These are phyloP conservation scores for Stenopsyche tienmushanensis DNA, from an alignment of 1,140 invertebrate species.

Conservation along the genomic window DNA sequence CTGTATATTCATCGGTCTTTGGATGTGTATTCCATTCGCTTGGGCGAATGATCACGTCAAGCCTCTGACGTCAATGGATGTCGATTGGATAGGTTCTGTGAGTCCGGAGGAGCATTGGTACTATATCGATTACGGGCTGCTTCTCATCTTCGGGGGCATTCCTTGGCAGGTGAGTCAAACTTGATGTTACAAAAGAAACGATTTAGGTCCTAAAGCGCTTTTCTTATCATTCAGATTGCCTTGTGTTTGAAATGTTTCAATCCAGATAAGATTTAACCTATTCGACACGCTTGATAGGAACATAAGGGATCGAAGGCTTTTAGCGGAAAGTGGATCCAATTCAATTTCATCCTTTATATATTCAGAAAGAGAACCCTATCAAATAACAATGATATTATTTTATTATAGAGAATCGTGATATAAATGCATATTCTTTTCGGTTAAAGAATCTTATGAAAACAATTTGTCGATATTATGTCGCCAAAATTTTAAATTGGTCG, in stretches of 20 bases:
- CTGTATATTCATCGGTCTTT: slow-evolving; percentile 97
- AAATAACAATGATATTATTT: neutral
- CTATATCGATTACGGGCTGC: slow-evolving; percentile 88
- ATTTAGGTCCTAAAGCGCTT: too few relatives aligned
- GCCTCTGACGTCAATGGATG: slow-evolving; percentile 75
- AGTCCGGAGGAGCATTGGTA: slow-evolving; percentile 71
- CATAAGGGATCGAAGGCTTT: neutral
- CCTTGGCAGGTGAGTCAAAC: slow-evolving; percentile 85
- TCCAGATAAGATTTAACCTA: neutral
- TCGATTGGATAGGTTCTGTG: slow-evolving; percentile 88
- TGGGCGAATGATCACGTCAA: slow-evolving; percentile 82
- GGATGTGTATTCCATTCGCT: slow-evolving; percentile 97
- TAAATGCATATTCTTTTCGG: neutral
- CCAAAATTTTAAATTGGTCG: neutral
- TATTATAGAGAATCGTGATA: neutral
- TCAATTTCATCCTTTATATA: neutral
- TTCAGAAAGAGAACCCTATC: neutral
- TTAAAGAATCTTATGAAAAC: neutral
- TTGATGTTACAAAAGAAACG: too few relatives aligned
- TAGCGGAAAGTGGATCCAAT: neutral
- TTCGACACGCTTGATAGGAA: neutral
- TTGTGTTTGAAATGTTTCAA: too few relatives aligned
- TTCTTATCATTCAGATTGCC: too few relatives aligned
- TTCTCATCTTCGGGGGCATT: slow-evolving; percentile 95
- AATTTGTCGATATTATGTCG: neutral